phyloP scores from a whole-genome alignment of 2,113 vertebrate species.

The Laticauda laticaudata region DNA sequence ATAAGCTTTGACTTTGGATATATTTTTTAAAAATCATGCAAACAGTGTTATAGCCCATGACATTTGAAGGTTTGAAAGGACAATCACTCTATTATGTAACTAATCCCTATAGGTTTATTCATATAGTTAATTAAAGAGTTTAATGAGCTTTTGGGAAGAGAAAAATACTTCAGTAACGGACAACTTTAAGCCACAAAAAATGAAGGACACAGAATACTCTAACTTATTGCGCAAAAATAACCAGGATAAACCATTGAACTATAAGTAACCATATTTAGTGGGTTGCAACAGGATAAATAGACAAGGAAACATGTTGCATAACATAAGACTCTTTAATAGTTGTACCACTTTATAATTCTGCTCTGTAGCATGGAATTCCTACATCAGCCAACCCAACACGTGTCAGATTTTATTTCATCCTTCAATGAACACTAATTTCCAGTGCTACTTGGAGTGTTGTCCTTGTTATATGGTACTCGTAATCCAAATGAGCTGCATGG shows the following conservation, averaged over 20 bases:
- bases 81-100: slow-evolving; percentile 7
- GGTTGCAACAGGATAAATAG: not conserved
- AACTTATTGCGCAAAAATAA: not conserved
- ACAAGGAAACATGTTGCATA: not conserved
- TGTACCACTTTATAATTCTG: not conserved
- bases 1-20: slow-evolving; percentile 6
- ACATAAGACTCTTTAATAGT: not conserved
- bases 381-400: not conserved
- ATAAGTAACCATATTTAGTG: not conserved
- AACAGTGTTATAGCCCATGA: slow-evolving; percentile 18
- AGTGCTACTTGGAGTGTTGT: not conserved
- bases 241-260: not conserved
- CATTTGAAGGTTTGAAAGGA: slow-evolving; percentile 43
- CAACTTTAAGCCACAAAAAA: slow-evolving; percentile 39
- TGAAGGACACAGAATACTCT: not conserved
- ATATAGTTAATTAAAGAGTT: slow-evolving; percentile 11
- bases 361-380: not conserved
- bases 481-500: not conserved
- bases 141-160: slow-evolving; percentile 12
- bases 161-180: slow-evolving; percentile 53
- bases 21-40: slow-evolving; percentile 29
- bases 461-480: not conserved
- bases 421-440: not conserved
- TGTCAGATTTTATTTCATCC: not conserved
- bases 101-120: not conserved